Evolutionary conservation across 2,113 vertebrate genomes (phyloP), one percentile per base, ranked within the genome.

Genomic region (Lichenostomus cassidix): DNA sequence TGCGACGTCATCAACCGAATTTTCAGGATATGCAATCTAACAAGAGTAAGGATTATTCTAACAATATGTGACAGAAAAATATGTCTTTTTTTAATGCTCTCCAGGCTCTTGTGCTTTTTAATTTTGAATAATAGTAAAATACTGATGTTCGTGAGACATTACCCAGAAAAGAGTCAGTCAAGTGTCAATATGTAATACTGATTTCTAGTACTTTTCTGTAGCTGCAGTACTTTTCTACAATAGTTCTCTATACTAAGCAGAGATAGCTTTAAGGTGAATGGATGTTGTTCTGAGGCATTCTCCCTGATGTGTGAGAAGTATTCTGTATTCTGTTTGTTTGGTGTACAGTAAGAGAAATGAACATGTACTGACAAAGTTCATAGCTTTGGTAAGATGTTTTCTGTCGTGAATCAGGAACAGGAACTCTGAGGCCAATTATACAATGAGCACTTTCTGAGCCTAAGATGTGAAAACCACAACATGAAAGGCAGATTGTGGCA

Each of bases 1-100:
- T 99, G 99, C 63, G 99, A 99, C 4, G 98, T 99, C 65, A 99
- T 99, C 96, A 99, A 98, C 80, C 96, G 99, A 67, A 99, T 99
- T 92, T 99, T 99, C 98, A 99, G 99, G 98, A 99, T 99, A 98
- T 99, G 99, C 97, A 99, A 99, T 95, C 98, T 99, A 96, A 99
- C 99, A 84, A 98, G 99, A 97, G 99, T 99, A 82, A 98, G 99
- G 90, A 46, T 59, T 76, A 47, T 56, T 2, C 0, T 87, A 64
- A 58, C 9, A 58, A 49, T 33, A 37, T 23, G 4, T 65, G 64
- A 64, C 2, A 1, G 47, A 55, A 77, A 73, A 63, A 63, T 16
- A 16, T 10, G 10, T 21, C 2, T 46, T 82, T 46, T 82, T 79
- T 93, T 47, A 68, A 42, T 3, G 23, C 17, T 79, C 11, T 53